phyloP scores from a whole-genome alignment of 2,888 invertebrate genomes.

The Drosophila mercatorum region DNA sequence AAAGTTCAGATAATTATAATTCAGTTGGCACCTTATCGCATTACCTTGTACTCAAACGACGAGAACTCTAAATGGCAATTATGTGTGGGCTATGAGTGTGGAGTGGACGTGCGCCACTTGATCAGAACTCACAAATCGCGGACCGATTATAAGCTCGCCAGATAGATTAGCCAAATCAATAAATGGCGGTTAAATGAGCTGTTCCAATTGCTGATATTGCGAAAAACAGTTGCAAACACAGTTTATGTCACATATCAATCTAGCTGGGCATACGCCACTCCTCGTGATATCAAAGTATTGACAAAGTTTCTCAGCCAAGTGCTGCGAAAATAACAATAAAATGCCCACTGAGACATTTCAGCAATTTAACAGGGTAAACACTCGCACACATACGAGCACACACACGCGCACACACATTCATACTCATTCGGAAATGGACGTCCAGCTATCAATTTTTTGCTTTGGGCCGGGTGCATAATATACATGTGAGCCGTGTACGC shows the following conservation, averaged over 20 bases:
- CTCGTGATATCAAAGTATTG: conserved; percentile 49
- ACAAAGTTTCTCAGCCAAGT: conserved; percentile 54
- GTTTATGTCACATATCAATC: conserved; percentile 26
- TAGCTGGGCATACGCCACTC: conserved; percentile 20
- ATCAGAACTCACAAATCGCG: conserved; percentile 17
- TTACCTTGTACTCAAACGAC: conserved; percentile 55
- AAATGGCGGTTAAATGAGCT: conserved; percentile 38
- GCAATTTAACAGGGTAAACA: conserved; percentile 29
- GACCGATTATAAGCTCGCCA: conserved; percentile 20
- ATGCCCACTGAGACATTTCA: conserved; percentile 34
- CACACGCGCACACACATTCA: not conserved
- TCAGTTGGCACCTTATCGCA: conserved; percentile 37
- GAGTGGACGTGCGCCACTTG: conserved; percentile 42
- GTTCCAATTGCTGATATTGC: conserved; percentile 12
- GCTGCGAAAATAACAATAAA: conserved; percentile 64
- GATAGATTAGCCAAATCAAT: conserved; percentile 56
- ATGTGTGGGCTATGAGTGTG: not conserved
- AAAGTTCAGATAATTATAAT: conserved; percentile 47
- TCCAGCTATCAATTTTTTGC: conserved; percentile 39
- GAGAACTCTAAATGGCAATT: conserved; percentile 11
- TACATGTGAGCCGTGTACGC: conserved; percentile 18
- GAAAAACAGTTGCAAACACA: conserved; percentile 11
- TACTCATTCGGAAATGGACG: conserved; percentile 1
- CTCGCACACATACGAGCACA: not conserved
- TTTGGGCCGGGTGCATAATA: conserved; percentile 40